Conservation (phyloP, 2,797 vertebrate species). For the Ceryle rudis region DNA sequence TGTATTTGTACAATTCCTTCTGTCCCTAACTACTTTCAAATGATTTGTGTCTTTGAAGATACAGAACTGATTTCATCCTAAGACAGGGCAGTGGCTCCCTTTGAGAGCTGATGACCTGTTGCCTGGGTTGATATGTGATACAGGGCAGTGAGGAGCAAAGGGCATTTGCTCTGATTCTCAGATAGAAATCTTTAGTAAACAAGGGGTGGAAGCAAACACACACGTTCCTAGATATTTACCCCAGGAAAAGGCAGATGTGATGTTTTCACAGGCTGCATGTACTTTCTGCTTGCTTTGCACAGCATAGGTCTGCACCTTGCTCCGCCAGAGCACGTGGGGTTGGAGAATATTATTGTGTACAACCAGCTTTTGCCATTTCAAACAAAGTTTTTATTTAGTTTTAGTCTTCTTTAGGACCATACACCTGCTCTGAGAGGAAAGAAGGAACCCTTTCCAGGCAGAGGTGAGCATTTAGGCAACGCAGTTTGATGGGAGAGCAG, state of each 20-base stretch:
- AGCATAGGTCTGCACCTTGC: accelerated
- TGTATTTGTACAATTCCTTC: background rate
- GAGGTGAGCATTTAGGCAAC: background rate
- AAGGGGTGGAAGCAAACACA: background rate
- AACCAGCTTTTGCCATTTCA: background rate
- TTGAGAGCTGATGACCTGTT: background rate
- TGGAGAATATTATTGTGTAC: background rate
- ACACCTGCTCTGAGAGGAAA: background rate
- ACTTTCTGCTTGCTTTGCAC: background rate
- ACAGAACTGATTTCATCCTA: background rate
- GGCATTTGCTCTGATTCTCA: background rate
- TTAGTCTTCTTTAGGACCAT: background rate
- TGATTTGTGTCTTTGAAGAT: background rate
- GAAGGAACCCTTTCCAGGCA: background rate
- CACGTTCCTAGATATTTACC: background rate
- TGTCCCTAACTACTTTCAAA: accelerated
- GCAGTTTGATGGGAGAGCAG: background rate
- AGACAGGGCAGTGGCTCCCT: background rate
- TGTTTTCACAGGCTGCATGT: background rate
- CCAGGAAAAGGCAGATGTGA: background rate
- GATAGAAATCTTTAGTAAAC: background rate
- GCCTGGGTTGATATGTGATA: background rate
- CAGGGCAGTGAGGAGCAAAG: accelerated
- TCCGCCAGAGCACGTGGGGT: accelerated
- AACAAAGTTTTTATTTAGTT: accelerated